Evolutionary conservation across 37 sponge, comb jelly and placozoan species (phyloP).

Genomic region (Cladorhizidae sp.): DNA sequence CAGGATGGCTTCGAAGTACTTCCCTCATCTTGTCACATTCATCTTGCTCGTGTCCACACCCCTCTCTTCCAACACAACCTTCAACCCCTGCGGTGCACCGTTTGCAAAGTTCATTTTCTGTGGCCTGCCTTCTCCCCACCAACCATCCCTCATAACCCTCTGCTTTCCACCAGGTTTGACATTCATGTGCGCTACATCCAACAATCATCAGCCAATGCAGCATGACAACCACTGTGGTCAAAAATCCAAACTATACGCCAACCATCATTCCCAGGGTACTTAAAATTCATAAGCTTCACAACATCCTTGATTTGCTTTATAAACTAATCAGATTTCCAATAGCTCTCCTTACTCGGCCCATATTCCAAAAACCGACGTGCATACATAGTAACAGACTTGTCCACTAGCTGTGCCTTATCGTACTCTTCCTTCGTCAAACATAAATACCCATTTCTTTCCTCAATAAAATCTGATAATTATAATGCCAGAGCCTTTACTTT

Average conservation of each 20-base stretch:
- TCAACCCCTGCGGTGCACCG: conserved; percentile 33
- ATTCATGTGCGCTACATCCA: conserved; percentile 33
- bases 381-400: conserved; percentile 8
- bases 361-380: conserved; percentile 17
- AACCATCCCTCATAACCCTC: conserved; percentile 19
- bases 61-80: conserved; percentile 5
- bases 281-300: conserved; percentile 26
- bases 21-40: conserved; percentile 40
- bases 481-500: conserved; percentile 34
- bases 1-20: conserved; percentile 11
- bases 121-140: conserved; percentile 29
- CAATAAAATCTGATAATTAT: conserved; percentile 56
- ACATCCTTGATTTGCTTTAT: conserved; percentile 28
- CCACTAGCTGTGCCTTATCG: background rate
- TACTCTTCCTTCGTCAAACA: conserved; percentile 30
- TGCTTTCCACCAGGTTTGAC: too few relatives aligned
- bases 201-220: too few relatives aligned
- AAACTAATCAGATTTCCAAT: conserved; percentile 42
- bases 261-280: conserved; percentile 39
- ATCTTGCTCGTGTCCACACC: too few relatives aligned
- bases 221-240: conserved; percentile 61
- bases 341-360: conserved; percentile 47
- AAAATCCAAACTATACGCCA: conserved; percentile 42
- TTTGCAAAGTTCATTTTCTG: conserved; percentile 27
- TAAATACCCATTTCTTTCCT: conserved; percentile 39